Evolutionary conservation across 2,113 vertebrate genomes (phyloP), one percentile per base, ranked within the genome.

Genomic region (Varanus komodoensis): DNA sequence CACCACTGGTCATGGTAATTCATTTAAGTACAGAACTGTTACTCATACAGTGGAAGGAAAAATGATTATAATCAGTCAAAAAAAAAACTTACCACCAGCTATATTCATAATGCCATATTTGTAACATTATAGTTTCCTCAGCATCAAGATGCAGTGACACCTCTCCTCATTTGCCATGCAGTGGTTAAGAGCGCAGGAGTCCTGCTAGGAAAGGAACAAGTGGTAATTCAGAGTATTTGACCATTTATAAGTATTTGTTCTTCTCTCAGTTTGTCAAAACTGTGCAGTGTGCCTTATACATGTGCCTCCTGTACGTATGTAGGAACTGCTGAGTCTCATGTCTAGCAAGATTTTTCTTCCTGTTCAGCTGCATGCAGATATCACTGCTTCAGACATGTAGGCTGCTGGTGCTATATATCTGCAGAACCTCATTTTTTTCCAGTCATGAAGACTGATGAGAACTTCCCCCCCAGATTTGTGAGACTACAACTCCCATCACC

Each of bases 241-340:
- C 57, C 50, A 48, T n/a, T 7, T 79, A 52, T 25, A 27, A 80
- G 15, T 25, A 15, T 57, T 54, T n/a, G n/a, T n/a, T 57, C 82
- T 77, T 17, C 23, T 48, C 32, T 82, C 73, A 52, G 44, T n/a
- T 80, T 32, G 19, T 68, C 38, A 68, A 77, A 68, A 67, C 54
- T 67, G 21, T n/a, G n/a, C 32, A 34, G 57, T 34, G 21, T 54
- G 61, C 48, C 44, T 85, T 11, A 19, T 61, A 89, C 21, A 54
- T 81, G 54, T 52, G 57, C 61, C 84, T 84, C 82, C 61, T 89
- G 82, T 54, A 73, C 81, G 32, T 78, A 57, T 6, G 77, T 48
- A n/a, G 74, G 44, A 73, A 73, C 38, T 52, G 57, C 32, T 68
- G 38, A 74, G 50, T 84, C 29, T 69, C 52, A 23, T 38, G 32